Evolutionary conservation across 2,113 vertebrate genomes (phyloP).

Genomic region (Cavia aperea): DNA sequence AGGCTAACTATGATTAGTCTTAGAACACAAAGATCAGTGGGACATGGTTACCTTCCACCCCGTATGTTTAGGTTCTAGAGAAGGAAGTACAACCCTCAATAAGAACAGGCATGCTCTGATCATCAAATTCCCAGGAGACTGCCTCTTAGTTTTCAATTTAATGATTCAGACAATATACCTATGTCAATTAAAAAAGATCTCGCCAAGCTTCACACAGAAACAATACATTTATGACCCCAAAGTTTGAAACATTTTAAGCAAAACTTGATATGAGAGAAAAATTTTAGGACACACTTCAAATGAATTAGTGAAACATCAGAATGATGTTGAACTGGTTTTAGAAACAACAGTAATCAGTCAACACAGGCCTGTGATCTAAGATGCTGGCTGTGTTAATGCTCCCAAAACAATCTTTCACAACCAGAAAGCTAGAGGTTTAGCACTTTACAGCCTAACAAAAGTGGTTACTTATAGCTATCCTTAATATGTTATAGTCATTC

Average conservation of each 20-base stretch:
- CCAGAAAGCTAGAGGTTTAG: not conserved
- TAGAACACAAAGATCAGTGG: not conserved
- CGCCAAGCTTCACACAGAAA: not conserved
- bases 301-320: not conserved
- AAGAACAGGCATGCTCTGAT: accelerated
- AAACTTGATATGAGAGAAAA: not conserved
- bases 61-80: not conserved
- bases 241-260: constrained; percentile 2
- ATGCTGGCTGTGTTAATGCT: not conserved
- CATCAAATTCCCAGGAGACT: not conserved
- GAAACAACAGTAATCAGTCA: not conserved
- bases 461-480: not conserved
- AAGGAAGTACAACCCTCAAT: not conserved
- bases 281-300: not conserved
- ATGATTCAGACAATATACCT: not conserved
- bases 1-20: not conserved
- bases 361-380: not conserved
- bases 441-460: not conserved
- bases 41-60: not conserved
- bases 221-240: not conserved
- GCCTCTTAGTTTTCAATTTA: not conserved
- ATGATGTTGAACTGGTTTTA: not conserved
- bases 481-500: not conserved
- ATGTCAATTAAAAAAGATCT: not conserved
- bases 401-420: not conserved